These are phyloP conservation scores for Stenurella melanura DNA, from an alignment of 2,888 invertebrate genomes.

Conservation along the genomic window DNA sequence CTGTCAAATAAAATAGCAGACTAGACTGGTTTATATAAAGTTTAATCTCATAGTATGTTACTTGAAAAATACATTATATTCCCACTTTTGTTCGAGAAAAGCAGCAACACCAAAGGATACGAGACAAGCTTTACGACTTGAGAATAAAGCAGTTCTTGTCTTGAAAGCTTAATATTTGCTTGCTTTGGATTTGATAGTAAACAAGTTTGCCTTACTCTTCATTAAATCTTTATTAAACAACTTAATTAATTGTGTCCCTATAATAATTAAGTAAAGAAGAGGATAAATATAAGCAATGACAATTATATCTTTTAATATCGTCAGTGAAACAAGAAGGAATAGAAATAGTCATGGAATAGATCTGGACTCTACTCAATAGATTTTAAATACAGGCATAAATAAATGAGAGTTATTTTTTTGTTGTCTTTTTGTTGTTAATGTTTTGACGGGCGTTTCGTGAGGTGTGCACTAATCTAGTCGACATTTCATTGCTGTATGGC, in stretches of 20 bases:
- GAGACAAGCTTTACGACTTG: constrained; percentile 54
- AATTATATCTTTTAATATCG: no score
- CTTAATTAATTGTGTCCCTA: constrained; percentile 9
- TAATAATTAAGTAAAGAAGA: not conserved
- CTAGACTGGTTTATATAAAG: constrained; percentile 51
- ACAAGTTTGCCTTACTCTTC: constrained; percentile 10
- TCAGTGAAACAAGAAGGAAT: no score
- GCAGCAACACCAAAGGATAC: constrained; percentile 29
- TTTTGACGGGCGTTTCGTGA: no score
- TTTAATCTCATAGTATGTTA: constrained; percentile 53
- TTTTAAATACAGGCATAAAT: no score
- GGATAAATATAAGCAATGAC: no score
- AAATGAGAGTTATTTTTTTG: no score
- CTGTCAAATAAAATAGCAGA: constrained; percentile 40
- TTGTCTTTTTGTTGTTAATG: no score
- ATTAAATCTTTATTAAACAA: constrained; percentile 10
- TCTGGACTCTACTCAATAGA: no score
- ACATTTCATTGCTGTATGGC: no score
- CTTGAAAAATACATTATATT: constrained; percentile 56
- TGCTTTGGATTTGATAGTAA: constrained; percentile 24
- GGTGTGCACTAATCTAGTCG: no score
- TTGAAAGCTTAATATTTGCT: constrained; percentile 46
- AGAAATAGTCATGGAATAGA: no score
- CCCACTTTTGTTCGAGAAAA: constrained; percentile 38
- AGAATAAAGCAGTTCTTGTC: constrained; percentile 53